Conservation (phyloP, 2,113 vertebrate genomes). For the Melanostigma gelatinosum region DNA sequence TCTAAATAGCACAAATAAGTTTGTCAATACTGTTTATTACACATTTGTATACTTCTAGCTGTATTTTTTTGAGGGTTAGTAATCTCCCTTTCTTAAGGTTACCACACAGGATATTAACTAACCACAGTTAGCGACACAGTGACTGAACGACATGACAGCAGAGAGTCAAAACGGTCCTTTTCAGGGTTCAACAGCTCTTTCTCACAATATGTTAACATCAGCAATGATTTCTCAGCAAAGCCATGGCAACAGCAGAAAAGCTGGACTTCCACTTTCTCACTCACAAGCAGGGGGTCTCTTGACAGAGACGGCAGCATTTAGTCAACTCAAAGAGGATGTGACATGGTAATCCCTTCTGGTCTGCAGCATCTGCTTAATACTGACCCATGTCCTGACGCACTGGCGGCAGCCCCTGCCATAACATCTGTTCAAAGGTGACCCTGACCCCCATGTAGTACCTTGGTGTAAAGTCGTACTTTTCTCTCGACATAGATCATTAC, state of each 20-base stretch:
- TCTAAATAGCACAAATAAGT: background rate
- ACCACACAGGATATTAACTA: background rate
- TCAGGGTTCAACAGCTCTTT: background rate
- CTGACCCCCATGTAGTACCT: slow-evolving; percentile 61
- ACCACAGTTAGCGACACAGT: slow-evolving; percentile 3
- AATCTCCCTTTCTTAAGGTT: background rate
- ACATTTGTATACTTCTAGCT: background rate
- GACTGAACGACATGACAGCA: slow-evolving; percentile 26
- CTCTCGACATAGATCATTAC: slow-evolving; percentile 72
- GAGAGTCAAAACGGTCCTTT: background rate
- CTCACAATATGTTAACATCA: slow-evolving; percentile 24
- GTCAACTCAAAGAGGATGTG: slow-evolving; percentile 64
- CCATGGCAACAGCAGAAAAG: slow-evolving; percentile 56
- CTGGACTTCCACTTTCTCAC: slow-evolving; percentile 27
- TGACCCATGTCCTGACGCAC: slow-evolving; percentile 63
- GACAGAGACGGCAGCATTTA: slow-evolving; percentile 65
- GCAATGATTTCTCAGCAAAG: slow-evolving; percentile 44
- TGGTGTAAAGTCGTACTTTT: slow-evolving; percentile 57
- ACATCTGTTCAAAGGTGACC: slow-evolving; percentile 81
- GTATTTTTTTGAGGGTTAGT: background rate
- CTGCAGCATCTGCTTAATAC: slow-evolving; percentile 73
- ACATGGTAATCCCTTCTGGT: slow-evolving; percentile 60
- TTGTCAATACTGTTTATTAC: background rate
- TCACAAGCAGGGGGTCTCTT: slow-evolving; percentile 47
- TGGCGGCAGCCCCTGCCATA: slow-evolving; percentile 53